phyloP scores from a whole-genome alignment of 2,797 vertebrate genomes.

The Hoplostethus atlanticus region DNA sequence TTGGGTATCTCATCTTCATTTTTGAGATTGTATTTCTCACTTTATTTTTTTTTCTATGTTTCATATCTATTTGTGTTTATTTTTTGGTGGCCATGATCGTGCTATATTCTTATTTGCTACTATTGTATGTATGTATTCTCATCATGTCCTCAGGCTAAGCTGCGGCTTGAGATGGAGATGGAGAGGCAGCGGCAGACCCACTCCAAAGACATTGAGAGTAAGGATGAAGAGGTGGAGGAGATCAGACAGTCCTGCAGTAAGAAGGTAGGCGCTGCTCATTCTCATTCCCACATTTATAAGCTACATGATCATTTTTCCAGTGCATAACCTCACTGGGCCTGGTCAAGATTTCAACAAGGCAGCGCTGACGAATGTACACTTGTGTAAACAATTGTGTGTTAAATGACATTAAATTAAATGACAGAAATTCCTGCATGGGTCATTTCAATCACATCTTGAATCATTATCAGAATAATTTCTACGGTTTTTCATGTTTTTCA shows the following conservation, averaged over 20 bases:
- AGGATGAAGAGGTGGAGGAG: constrained; percentile 98
- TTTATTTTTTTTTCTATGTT: not conserved
- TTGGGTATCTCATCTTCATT: not conserved
- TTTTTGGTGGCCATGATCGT: constrained; percentile 6
- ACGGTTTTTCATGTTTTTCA: not conserved
- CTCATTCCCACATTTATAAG: constrained; percentile 9
- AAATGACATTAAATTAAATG: not conserved
- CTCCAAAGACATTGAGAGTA: constrained; percentile 94
- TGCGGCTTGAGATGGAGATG: constrained; percentile 99
- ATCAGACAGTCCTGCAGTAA: constrained; percentile 95
- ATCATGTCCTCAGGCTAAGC: constrained; percentile 86
- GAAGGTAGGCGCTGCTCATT: constrained; percentile 86
- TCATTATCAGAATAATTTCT: not conserved
- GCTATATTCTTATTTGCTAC: constrained; percentile 1
- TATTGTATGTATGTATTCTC: constrained; percentile 11
- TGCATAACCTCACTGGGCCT: not conserved
- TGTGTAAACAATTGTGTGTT: not conserved
- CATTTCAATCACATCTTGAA: not conserved
- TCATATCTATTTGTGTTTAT: not conserved
- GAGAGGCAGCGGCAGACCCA: constrained; percentile 94
- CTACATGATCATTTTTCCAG: not conserved
- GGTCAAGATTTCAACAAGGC: constrained; percentile 7
- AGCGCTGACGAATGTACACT: constrained; percentile 14
- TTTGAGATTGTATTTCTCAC: not conserved
- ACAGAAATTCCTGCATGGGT: not conserved